Percentiles rank a stretch among this genome's conserved stretches.
Evolutionary conservation across 2,797 vertebrate species (phyloP).

Genomic region (Rhabdophis nuchalis): DNA sequence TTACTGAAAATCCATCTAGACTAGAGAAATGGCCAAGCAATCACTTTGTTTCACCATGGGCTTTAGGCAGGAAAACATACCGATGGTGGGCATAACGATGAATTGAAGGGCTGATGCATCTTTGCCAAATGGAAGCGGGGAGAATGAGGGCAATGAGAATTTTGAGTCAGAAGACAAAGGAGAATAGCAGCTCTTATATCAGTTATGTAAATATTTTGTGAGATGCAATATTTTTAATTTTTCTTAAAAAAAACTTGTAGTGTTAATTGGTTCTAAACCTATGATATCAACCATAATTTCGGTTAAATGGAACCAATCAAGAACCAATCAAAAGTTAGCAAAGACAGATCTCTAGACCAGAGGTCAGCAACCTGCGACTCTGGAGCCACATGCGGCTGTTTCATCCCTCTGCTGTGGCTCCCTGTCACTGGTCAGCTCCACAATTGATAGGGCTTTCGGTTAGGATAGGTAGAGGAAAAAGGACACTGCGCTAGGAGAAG

Average conservation of each 20-base stretch:
- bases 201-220: constrained; percentile 48
- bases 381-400: no score
- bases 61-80: constrained; percentile 15
- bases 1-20: constrained; percentile 15
- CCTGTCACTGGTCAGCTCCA: no score
- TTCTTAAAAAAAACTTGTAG: neutral
- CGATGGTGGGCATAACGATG: neutral
- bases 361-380: no score
- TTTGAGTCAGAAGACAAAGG: constrained; percentile 42
- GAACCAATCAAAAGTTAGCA: neutral
- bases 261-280: constrained; percentile 49
- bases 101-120: neutral
- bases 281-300: neutral
- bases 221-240: constrained; percentile 43
- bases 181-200: constrained; percentile 28
- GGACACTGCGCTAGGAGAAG: no score
- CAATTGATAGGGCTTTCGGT: no score
- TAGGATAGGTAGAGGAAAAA: no score
- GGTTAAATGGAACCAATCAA: neutral
- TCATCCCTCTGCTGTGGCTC: no score
- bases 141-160: constrained; percentile 33
- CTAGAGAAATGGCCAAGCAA: neutral
- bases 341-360: neutral
- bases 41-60: constrained; percentile 4
- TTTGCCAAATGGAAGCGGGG: no score